Percentiles rank a stretch among this genome's conserved stretches.
These are phyloP conservation scores for Chitala chitala DNA, from an alignment of 2,113 vertebrate genomes.

Conservation along the genomic window DNA sequence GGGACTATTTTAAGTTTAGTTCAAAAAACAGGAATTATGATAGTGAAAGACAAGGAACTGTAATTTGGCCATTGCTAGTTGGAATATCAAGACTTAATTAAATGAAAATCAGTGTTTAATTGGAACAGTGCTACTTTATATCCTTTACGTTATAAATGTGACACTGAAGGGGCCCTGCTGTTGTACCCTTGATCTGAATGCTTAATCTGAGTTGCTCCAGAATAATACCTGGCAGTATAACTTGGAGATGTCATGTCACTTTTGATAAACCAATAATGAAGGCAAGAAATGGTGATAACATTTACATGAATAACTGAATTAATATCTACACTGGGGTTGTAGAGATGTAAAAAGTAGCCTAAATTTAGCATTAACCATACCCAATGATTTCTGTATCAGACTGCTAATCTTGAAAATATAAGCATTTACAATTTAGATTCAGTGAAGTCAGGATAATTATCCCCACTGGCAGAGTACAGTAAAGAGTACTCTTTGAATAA, in stretches of 20 bases:
- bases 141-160: background rate
- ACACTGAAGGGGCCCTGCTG: background rate
- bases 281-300: background rate
- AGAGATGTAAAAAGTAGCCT: no score
- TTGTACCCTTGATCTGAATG: no score
- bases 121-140: background rate
- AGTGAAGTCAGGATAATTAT: background rate
- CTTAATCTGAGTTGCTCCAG: no score
- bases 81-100: background rate
- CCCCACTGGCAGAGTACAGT: no score
- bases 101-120: no score
- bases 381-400: conserved; percentile 32
- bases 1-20: background rate
- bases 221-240: background rate
- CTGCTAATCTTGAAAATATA: background rate
- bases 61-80: background rate
- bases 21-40: background rate
- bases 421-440: background rate
- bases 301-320: background rate
- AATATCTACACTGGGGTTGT: no score
- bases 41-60: background rate
- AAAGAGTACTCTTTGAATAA: conserved; percentile 53
- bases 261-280: background rate
- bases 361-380: conserved; percentile 47
- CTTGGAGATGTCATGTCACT: background rate